Evolutionary conservation across 2,888 invertebrate genomes (phyloP), one percentile per base, ranked within the genome.

Genomic region (Druceiella hillmani): DNA sequence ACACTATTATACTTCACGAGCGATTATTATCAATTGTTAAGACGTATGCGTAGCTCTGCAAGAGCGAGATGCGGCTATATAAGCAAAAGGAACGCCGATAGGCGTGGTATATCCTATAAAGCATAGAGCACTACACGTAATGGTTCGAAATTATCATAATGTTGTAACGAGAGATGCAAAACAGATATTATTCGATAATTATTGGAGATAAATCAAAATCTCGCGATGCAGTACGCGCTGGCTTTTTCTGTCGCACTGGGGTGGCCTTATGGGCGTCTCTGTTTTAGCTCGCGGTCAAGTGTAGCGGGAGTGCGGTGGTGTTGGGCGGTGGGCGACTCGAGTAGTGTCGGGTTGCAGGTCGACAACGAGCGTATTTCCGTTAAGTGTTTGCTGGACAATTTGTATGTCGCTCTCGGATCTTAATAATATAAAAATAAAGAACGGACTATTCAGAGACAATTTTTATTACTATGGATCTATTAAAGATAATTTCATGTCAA

Each of bases 1-100:
- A 68, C 69, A 67, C 68, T 64, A 71, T 70, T 70, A 69, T 70
- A 67, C 65, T 68, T 68, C 66, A 65, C 69, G 59, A 66, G 64
- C 65, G 69, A 68, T 70, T 68, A 70, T 70, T 70, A 71, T 69
- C 70, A 69, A 68, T 66, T 64, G 65, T 55, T 66, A 64, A 58
- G 56, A 52, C 55, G 53, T 65, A 64, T 66, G 66, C 61, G 59
- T 61, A 64, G 66, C 69, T 68, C 67, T 65, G 66, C 66, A 26
- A 26, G 10, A 26, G 26, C 5, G 22, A 20, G 22, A 20, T 10
- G 12, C 26, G n/a, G 10, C 26, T 4, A 4, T 4, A 26, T 26
- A 26, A 10, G 12, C 4, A 6, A 5, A 12, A 26, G n/a, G 4
- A 12, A 26, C 10, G 12, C 26, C 10, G n/a, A 26, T 5, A 10